Conservation (phyloP, 1,140 invertebrate genomes). For the Anoplophora glabripennis region DNA sequence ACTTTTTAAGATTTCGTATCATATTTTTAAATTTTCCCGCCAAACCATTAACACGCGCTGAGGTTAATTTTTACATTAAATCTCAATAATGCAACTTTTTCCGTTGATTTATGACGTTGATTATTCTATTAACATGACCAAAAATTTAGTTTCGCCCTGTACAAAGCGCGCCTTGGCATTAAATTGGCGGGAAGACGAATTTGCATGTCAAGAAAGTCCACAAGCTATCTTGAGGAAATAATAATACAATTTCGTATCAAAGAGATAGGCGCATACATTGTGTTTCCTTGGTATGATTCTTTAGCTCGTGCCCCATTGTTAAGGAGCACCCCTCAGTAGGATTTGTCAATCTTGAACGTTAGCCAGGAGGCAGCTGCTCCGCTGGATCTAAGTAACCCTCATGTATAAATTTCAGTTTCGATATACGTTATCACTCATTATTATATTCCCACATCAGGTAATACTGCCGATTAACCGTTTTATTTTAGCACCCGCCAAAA, state of each 20-base stretch:
- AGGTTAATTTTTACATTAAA: too few relatives aligned
- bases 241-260: not conserved
- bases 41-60: too few relatives aligned
- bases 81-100: too few relatives aligned
- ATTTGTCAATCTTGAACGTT: slow-evolving; percentile 15
- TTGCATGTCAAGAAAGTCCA: too few relatives aligned
- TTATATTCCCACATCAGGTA: slow-evolving; percentile 9
- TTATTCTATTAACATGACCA: too few relatives aligned
- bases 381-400: slow-evolving; percentile 1
- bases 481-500: slow-evolving; percentile 18
- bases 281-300: slow-evolving; percentile 14
- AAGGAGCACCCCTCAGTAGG: not conserved
- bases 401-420: slow-evolving; percentile 8
- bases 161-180: too few relatives aligned
- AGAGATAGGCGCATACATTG: slow-evolving; percentile 12
- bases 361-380: slow-evolving; percentile 11
- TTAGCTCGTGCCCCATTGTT: slow-evolving; percentile 9
- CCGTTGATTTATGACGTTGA: too few relatives aligned
- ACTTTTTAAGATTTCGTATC: too few relatives aligned
- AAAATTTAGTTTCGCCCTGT: too few relatives aligned
- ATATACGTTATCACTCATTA: not conserved
- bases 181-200: too few relatives aligned
- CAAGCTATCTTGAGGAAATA: too few relatives aligned
- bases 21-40: too few relatives aligned
- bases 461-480: slow-evolving; percentile 16